phyloP scores from a whole-genome alignment of 2,797 vertebrate genomes.

The Macropodus opercularis region DNA sequence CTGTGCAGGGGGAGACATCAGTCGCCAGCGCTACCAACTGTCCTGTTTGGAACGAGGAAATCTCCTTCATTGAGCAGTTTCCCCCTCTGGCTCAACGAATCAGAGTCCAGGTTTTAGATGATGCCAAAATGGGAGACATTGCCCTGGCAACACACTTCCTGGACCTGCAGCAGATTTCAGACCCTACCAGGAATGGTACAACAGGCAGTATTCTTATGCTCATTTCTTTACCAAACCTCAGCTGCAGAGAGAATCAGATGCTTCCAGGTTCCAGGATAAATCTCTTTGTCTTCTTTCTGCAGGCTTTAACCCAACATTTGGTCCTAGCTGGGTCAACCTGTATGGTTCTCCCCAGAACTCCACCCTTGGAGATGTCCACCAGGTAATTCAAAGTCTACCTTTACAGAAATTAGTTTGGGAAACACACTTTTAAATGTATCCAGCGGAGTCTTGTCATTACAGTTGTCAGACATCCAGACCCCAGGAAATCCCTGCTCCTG shows the following conservation, averaged over 20 bases:
- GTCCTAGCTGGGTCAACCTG: constrained; percentile 91
- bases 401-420: too few species aligned
- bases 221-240: neutral
- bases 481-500: neutral
- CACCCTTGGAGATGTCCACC: constrained; percentile 85
- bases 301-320: constrained; percentile 94
- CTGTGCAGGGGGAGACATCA: constrained; percentile 88
- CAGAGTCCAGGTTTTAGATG: constrained; percentile 89
- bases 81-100: constrained; percentile 90
- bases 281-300: constrained; percentile 29
- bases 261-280: neutral
- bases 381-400: constrained; percentile 51
- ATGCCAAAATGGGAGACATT: constrained; percentile 86
- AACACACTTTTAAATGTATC: too few species aligned
- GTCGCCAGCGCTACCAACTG: constrained; percentile 82
- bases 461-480: neutral
- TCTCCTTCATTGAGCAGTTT: constrained; percentile 95
- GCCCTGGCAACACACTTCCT: constrained; percentile 92
- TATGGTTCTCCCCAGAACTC: constrained; percentile 92
- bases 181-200: constrained; percentile 88
- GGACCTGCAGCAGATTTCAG: constrained; percentile 91
- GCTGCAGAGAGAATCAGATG: neutral
- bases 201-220: neutral
- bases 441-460: neutral
- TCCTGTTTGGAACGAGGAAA: constrained; percentile 92